phyloP scores from a whole-genome alignment of 2,888 invertebrate species.

The Synergus umbraculus region DNA sequence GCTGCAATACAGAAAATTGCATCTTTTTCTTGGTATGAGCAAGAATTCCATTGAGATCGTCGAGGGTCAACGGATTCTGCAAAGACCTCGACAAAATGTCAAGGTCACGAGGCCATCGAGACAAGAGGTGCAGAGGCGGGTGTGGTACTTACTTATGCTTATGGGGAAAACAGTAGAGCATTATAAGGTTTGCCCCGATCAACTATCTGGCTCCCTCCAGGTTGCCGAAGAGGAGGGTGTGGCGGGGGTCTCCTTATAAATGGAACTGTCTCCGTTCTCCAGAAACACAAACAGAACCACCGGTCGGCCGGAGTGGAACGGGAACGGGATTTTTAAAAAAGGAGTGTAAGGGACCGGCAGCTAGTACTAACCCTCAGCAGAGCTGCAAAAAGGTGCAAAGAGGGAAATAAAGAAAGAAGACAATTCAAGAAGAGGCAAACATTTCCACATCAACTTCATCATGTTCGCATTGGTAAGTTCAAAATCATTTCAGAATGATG shows the following conservation, averaged over 20 bases:
- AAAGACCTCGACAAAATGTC: conserved; percentile 50
- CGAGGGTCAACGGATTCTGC: conserved; percentile 36
- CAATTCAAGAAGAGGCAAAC: conserved; percentile 8
- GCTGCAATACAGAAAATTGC: neutral
- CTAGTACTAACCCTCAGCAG: conserved; percentile 70
- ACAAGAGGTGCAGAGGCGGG: conserved; percentile 42
- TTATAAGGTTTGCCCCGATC: conserved; percentile 50
- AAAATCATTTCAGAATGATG: conserved; percentile 20
- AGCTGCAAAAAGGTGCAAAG: conserved; percentile 52
- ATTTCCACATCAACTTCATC: conserved; percentile 53
- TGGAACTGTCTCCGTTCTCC: conserved; percentile 73
- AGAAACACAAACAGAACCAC: conserved; percentile 70
- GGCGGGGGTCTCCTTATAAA: conserved; percentile 73
- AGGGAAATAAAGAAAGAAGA: conserved; percentile 14
- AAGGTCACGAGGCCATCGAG: conserved; percentile 49
- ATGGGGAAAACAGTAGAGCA: conserved; percentile 49
- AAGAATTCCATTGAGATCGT: neutral
- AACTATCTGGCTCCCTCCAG: conserved; percentile 54
- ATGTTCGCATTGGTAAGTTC: conserved; percentile 74
- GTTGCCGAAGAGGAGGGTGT: conserved; percentile 57
- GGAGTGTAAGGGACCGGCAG: conserved; percentile 51
- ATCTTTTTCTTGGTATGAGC: neutral
- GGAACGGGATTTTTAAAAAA: conserved; percentile 41
- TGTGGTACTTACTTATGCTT: conserved; percentile 43
- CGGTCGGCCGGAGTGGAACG: conserved; percentile 56